Evolutionary conservation across 1,140 invertebrate species (phyloP).

Genomic region (Phortica variegata): DNA sequence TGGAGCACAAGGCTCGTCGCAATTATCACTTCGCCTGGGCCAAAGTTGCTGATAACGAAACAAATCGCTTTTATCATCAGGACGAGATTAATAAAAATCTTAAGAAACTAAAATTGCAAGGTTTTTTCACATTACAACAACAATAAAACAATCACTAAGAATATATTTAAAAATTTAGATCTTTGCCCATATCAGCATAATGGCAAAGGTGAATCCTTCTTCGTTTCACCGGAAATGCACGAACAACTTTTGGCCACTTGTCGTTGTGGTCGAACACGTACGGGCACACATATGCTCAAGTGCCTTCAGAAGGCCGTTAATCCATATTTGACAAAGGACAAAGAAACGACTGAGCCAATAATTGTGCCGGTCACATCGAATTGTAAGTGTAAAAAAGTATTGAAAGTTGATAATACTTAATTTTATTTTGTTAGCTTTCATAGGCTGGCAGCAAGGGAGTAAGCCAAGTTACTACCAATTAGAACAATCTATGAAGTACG

Average conservation of each 20-base stretch:
- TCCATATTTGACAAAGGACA: conserved; percentile 10
- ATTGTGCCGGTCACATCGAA: conserved; percentile 39
- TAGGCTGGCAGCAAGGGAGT: conserved; percentile 25
- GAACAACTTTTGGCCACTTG: conserved; percentile 31
- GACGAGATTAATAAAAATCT: conserved; percentile 34
- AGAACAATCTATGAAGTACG: conserved; percentile 48
- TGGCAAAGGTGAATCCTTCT: conserved; percentile 33
- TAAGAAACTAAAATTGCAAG: conserved; percentile 22
- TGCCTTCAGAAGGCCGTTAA: conserved; percentile 41
- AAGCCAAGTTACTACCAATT: conserved; percentile 29
- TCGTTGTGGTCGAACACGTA: conserved; percentile 40
- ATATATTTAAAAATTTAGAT: conserved; percentile 10
- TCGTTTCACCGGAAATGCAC: conserved; percentile 46
- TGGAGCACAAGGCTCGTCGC: conserved; percentile 38
- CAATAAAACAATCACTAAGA: background rate
- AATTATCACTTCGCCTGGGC: conserved; percentile 41
- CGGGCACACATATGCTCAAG: conserved; percentile 34
- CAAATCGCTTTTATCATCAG: conserved; percentile 44
- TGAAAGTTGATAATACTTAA: background rate
- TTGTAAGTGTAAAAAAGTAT: conserved; percentile 20
- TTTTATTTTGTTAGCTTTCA: conserved; percentile 26
- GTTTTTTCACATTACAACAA: conserved; percentile 7
- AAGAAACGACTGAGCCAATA: background rate
- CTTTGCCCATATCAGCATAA: conserved; percentile 34
- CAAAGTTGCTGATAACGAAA: conserved; percentile 22